Base-by-base conservation (phyloP, 1,140 invertebrate species). In the Heliothis virescens region DNA sequence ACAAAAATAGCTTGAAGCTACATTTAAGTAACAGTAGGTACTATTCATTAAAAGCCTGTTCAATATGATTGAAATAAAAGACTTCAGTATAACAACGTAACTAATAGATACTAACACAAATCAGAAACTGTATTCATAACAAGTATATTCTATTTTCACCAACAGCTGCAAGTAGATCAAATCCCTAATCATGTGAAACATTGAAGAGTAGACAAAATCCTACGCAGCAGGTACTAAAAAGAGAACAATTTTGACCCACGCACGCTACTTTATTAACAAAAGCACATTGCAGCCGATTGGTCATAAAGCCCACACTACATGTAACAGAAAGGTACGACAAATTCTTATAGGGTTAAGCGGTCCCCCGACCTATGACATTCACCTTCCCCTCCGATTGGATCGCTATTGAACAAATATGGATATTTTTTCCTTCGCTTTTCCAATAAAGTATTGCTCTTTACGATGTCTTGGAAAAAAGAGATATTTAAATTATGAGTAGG, bases 321-420 rank as follows among this genome's bases (percentile, higher is more conserved):
- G 34, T 53, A 34, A 18, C 74, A 41, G 60, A 65, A 75, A 76
- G 74, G 74, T 55, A 76, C 48, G 59, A 63, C 59, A 50, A 65
- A 52, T 76, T 76, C 74, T 76, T 50, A 69, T 18, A 74, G 80
- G 80, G 83, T 80, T 80, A 82, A 82, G 63, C 78, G 73, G 65
- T 77, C 26, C 76, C 16, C 59, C 69, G 41, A 81, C 81, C 76
- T 73, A 67, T 79, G 73, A 72, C 81, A 69, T 79, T 72, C 75
- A 78, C 80, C 80, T 72, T 82, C 60, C 67, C 63, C 26, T 57
- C 52, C 60, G 48, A 76, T 76, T 76, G 73, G 60, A 63, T 76
- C 55, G 60, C 53, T 60, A 79, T 76, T 76, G 59, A 63, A 63
- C 59, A 76, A 63, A 76, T 76, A 76, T 63, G 59, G 59, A 63